Evolutionary conservation across 2,797 vertebrate genomes (phyloP).

Genomic region (Cuculus canorus): DNA sequence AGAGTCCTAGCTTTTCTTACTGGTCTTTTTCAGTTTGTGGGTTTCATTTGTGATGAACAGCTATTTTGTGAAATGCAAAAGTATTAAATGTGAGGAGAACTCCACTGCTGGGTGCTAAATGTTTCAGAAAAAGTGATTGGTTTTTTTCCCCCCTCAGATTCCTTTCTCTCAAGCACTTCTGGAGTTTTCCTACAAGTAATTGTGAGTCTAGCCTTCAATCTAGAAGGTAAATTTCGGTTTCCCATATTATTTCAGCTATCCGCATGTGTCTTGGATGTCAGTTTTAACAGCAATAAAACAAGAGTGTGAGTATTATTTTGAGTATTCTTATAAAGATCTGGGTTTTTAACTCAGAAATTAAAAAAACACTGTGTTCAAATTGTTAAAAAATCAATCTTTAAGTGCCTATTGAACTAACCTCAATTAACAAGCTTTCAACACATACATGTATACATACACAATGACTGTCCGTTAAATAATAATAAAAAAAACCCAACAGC

Average conservation of each 20-base stretch:
- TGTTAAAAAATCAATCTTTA: no score
- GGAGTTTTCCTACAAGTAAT: background rate
- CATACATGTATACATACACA: background rate
- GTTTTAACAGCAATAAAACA: background rate
- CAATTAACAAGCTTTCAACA: background rate
- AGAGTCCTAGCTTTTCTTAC: background rate
- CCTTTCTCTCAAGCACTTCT: background rate
- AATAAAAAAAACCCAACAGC: background rate
- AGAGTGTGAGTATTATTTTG: background rate
- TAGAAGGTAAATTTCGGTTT: background rate
- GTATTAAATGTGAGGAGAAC: background rate
- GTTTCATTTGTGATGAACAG: background rate
- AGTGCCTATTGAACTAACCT: background rate
- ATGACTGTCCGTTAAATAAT: background rate
- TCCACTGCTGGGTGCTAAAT: background rate
- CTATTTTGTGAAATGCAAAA: background rate
- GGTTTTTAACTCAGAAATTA: background rate
- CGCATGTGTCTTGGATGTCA: background rate
- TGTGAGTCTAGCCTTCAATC: fast-evolving
- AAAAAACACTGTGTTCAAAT: background rate
- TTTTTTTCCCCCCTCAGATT: background rate
- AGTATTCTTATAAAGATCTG: background rate
- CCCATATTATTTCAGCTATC: background rate
- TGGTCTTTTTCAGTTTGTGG: background rate
- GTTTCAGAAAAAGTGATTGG: background rate